phyloP scores from a whole-genome alignment of 1,140 invertebrate genomes.

The Achatina immaculata region DNA sequence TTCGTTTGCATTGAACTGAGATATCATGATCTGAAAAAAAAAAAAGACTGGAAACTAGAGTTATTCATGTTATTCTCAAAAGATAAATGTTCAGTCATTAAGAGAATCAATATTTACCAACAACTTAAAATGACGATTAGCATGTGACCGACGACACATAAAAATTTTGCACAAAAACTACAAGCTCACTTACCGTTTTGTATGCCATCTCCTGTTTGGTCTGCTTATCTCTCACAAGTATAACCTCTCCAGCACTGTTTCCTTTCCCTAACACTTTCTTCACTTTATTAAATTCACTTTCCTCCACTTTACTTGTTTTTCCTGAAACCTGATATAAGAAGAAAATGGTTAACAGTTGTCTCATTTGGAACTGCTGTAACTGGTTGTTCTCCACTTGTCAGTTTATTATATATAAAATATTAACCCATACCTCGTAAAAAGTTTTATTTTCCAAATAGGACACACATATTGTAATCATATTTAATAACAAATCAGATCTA shows the following conservation, averaged over 20 bases:
- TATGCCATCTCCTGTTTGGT: not conserved
- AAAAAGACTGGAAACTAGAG: not conserved
- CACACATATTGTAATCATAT: not conserved
- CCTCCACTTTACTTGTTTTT: not conserved
- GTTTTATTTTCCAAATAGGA: not conserved
- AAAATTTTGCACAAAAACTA: too few relatives aligned
- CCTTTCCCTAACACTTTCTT: conserved; percentile 13
- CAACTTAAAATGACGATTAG: too few relatives aligned
- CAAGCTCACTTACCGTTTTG: conserved; percentile 15
- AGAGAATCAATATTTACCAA: too few relatives aligned
- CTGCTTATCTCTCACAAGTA: not conserved
- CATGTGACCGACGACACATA: too few relatives aligned
- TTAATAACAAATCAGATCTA: not conserved
- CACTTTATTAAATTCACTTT: not conserved
- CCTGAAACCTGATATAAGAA: not conserved
- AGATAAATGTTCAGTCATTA: not conserved
- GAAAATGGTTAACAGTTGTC: not conserved
- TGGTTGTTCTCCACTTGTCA: not conserved
- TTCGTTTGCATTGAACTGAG: not conserved
- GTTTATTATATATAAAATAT: not conserved
- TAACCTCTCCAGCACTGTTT: conserved; percentile 7
- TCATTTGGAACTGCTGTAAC: not conserved
- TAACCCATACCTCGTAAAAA: not conserved
- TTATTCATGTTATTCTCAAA: not conserved
- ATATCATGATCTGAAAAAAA: conserved; percentile 5